phyloP scores from a whole-genome alignment of 2,797 vertebrate species.

The Jordanella pulchra region DNA sequence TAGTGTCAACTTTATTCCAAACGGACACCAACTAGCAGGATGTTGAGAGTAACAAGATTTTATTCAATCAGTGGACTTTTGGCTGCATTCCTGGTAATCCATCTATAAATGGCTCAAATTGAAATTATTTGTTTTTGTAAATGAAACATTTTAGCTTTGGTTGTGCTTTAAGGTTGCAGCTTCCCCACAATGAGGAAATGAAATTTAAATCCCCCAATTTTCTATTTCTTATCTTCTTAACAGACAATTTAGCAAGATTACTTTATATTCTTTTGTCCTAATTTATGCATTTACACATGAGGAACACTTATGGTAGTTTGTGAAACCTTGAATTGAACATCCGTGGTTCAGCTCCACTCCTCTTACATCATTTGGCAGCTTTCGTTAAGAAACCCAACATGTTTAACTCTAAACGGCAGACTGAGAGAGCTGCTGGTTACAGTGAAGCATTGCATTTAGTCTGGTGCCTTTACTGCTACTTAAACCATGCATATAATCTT shows the following conservation, averaged over 20 bases:
- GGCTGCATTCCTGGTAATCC: too few relatives aligned
- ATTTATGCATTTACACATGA: not conserved
- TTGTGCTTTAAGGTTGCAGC: too few relatives aligned
- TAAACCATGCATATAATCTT: constrained; percentile 19
- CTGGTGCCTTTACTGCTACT: not conserved
- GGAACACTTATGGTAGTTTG: not conserved
- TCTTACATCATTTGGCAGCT: not conserved
- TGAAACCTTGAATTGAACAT: not conserved
- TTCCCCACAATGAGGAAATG: too few relatives aligned
- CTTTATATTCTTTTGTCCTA: not conserved
- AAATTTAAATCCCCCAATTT: not conserved
- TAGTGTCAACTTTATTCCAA: not conserved
- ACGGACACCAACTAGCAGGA: not conserved
- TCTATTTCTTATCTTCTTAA: too few relatives aligned
- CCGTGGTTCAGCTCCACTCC: not conserved
- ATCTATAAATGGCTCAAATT: not conserved
- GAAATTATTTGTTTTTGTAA: not conserved
- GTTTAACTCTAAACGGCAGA: not conserved
- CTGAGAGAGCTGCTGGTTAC: not conserved
- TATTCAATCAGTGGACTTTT: not conserved
- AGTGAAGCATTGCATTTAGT: not conserved
- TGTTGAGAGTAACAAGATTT: not conserved
- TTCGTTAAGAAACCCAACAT: not conserved
- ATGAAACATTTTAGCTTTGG: too few relatives aligned
- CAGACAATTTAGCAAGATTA: too few relatives aligned